These are phyloP conservation scores for Bubo blakistoni DNA, from an alignment of 2,113 vertebrate genomes.

Conservation along the genomic window DNA sequence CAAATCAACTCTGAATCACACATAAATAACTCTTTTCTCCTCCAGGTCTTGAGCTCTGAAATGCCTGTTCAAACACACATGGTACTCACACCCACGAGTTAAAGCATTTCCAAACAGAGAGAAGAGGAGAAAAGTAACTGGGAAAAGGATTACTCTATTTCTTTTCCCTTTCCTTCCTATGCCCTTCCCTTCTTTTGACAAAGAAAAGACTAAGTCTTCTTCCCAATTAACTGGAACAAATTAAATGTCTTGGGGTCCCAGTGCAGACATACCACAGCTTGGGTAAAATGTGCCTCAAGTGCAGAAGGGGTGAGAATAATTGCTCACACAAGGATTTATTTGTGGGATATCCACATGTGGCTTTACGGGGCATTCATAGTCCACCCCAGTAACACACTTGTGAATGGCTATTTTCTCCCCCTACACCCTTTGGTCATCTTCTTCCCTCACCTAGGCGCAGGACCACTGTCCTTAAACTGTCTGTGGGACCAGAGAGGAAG, in stretches of 20 bases:
- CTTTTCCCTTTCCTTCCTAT: background rate
- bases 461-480: background rate
- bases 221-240: background rate
- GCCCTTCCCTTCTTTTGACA: background rate
- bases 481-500: background rate
- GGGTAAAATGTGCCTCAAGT: background rate
- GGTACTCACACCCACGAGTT: background rate
- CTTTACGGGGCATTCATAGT: rapidly evolving
- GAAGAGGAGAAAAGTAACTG: background rate
- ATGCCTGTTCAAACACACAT: background rate
- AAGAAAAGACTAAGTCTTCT: background rate
- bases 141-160: background rate
- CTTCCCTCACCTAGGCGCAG: background rate
- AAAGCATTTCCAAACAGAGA: background rate
- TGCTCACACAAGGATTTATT: background rate
- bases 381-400: background rate
- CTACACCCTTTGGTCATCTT: background rate
- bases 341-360: background rate
- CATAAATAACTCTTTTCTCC: background rate
- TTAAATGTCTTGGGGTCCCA: background rate
- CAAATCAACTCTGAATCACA: background rate
- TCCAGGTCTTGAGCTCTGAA: background rate
- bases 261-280: background rate
- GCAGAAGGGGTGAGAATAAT: background rate
- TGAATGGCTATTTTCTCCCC: background rate